phyloP scores from a whole-genome alignment of 2,888 invertebrate genomes.

The Pyralis farinalis region DNA sequence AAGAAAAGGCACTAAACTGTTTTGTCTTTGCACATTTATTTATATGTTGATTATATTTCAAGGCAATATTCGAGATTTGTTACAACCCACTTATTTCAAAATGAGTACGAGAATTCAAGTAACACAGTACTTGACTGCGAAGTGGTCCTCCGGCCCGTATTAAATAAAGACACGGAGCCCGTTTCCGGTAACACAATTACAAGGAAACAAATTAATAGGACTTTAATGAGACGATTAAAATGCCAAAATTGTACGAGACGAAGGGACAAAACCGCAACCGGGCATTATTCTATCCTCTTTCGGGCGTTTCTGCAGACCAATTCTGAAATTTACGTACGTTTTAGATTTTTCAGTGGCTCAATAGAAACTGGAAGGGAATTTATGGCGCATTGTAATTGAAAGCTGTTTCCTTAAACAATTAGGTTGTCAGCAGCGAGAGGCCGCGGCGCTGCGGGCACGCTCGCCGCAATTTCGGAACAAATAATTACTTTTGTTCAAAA shows the following conservation, averaged over 20 bases:
- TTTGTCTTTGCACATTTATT: too few species aligned
- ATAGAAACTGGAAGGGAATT: conserved; percentile 35
- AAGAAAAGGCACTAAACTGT: too few species aligned
- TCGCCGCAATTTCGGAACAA: conserved; percentile 46
- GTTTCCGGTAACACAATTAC: conserved; percentile 25
- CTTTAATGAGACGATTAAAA: conserved; percentile 55
- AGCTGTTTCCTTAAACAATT: conserved; percentile 56
- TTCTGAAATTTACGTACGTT: conserved; percentile 36
- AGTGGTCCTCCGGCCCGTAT: conserved; percentile 7
- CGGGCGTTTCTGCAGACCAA: conserved; percentile 27
- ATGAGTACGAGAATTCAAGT: too few species aligned
- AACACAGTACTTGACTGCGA: too few species aligned
- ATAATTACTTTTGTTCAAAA: conserved; percentile 55
- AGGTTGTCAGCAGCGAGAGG: conserved; percentile 41
- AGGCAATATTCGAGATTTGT: too few species aligned
- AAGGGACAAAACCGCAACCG: conserved; percentile 41
- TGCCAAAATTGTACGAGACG: conserved; percentile 34
- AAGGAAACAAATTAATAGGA: conserved; percentile 39
- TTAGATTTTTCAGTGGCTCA: conserved; percentile 34
- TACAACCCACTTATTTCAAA: too few species aligned
- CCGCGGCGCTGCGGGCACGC: conserved; percentile 28
- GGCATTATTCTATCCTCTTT: conserved; percentile 38
- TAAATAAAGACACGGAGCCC: conserved; percentile 19
- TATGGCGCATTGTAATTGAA: conserved; percentile 44
- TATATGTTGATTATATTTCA: too few species aligned